phyloP scores from a whole-genome alignment of 2,113 vertebrate genomes.

The Mixornis gularis region DNA sequence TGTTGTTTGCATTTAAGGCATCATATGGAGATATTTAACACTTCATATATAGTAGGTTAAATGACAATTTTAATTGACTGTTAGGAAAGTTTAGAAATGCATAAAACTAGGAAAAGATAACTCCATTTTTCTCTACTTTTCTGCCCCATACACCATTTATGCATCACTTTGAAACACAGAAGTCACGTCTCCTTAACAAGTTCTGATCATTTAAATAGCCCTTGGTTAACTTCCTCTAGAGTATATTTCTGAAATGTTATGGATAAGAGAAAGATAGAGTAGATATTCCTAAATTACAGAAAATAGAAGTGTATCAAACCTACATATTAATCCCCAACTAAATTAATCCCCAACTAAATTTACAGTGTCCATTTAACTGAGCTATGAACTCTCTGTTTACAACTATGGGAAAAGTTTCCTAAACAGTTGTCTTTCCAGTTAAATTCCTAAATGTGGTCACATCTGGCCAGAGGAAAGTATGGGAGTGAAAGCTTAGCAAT shows the following conservation, averaged over 20 bases:
- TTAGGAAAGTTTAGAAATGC: background rate
- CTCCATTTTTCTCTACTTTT: background rate
- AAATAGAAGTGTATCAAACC: background rate
- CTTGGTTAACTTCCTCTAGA: background rate
- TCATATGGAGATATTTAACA: conserved; percentile 16
- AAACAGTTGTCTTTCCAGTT: background rate
- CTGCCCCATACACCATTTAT: background rate
- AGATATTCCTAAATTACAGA: background rate
- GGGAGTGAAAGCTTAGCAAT: background rate
- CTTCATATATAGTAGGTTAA: background rate
- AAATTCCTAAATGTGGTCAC: background rate
- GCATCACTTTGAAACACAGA: background rate
- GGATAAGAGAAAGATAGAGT: background rate
- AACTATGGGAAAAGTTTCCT: background rate
- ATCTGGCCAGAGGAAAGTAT: background rate
- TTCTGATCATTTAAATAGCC: background rate
- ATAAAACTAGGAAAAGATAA: background rate
- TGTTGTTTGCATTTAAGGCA: background rate
- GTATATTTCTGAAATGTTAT: background rate
- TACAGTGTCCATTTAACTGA: background rate
- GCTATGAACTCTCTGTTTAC: background rate
- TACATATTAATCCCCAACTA: background rate
- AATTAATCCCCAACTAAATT: background rate
- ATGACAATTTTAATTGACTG: background rate
- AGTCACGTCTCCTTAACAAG: background rate